These are phyloP conservation scores for Notolepis coatsorum DNA, from an alignment of 2,797 vertebrate species.

Conservation along the genomic window DNA sequence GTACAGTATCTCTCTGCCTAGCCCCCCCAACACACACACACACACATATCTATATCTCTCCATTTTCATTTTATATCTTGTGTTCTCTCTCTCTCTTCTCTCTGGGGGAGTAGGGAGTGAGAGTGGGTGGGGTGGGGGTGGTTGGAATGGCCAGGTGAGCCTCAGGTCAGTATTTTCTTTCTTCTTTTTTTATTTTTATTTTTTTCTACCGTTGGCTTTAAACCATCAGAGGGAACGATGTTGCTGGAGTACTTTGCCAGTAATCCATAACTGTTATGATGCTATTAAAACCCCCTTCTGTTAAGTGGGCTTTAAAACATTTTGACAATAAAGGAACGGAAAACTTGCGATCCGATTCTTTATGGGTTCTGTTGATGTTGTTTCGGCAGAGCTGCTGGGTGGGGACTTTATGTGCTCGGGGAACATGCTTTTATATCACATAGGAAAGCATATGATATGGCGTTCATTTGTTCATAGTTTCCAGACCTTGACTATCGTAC, in stretches of 20 bases:
- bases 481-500: neutral
- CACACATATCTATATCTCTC: constrained; percentile 51
- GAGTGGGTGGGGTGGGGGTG: neutral
- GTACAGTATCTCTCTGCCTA: constrained; percentile 10
- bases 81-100: constrained; percentile 39
- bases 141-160: constrained; percentile 62
- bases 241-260: constrained; percentile 69
- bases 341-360: constrained; percentile 45
- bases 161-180: constrained; percentile 72
- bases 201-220: constrained; percentile 60
- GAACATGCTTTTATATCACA: constrained; percentile 6
- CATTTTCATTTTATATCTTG: constrained; percentile 46
- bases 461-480: neutral
- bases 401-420: neutral
- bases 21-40: constrained; percentile 49
- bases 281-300: constrained; percentile 50
- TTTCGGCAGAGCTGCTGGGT: constrained; percentile 16
- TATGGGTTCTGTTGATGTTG: constrained; percentile 11
- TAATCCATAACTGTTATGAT: constrained; percentile 64
- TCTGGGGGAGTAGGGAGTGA: constrained; percentile 46
- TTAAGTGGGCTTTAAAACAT: constrained; percentile 61
- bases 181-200: constrained; percentile 71
- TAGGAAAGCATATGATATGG: neutral
- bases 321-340: constrained; percentile 43
- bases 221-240: constrained; percentile 38